phyloP scores from a whole-genome alignment of 2,888 invertebrate genomes.

The Furcula furcula region DNA sequence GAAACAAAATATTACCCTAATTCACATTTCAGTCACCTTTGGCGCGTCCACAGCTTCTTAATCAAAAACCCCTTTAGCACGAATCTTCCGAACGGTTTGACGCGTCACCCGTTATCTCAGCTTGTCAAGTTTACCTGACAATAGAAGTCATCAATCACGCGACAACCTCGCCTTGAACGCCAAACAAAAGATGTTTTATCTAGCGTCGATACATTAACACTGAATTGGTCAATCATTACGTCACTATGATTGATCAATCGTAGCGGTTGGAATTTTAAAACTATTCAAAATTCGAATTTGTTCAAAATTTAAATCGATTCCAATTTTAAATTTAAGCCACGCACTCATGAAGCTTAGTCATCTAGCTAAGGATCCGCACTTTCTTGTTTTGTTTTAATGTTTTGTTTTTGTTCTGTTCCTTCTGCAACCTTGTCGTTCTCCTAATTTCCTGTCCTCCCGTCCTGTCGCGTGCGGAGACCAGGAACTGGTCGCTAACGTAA shows the following conservation, averaged over 20 bases:
- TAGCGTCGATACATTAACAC: conserved; percentile 15
- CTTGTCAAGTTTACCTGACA: conserved; percentile 61
- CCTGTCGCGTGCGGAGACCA: conserved; percentile 40
- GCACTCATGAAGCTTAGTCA: conserved; percentile 29
- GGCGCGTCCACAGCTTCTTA: conserved; percentile 21
- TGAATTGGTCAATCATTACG: conserved; percentile 25
- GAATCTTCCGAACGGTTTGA: conserved; percentile 65
- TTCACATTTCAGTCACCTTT: conserved; percentile 27
- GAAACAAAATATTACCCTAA: conserved; percentile 5
- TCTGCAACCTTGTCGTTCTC: conserved; percentile 29
- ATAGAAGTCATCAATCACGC: conserved; percentile 74
- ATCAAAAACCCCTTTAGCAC: conserved; percentile 30
- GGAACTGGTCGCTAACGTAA: conserved; percentile 7
- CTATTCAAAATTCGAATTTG: conserved; percentile 9
- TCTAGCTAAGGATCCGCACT: conserved; percentile 45
- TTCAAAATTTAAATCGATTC: no score
- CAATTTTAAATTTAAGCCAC: conserved; percentile 7
- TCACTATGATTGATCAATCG: conserved; percentile 8
- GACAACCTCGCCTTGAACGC: conserved; percentile 58
- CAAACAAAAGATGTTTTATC: conserved; percentile 60
- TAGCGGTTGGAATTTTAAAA: not conserved
- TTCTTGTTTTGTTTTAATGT: conserved; percentile 36
- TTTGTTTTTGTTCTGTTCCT: conserved; percentile 31
- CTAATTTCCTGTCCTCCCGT: conserved; percentile 28
- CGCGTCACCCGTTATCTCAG: conserved; percentile 52